Evolutionary conservation across 2,113 vertebrate genomes (phyloP).

Genomic region (Nipponia nippon): DNA sequence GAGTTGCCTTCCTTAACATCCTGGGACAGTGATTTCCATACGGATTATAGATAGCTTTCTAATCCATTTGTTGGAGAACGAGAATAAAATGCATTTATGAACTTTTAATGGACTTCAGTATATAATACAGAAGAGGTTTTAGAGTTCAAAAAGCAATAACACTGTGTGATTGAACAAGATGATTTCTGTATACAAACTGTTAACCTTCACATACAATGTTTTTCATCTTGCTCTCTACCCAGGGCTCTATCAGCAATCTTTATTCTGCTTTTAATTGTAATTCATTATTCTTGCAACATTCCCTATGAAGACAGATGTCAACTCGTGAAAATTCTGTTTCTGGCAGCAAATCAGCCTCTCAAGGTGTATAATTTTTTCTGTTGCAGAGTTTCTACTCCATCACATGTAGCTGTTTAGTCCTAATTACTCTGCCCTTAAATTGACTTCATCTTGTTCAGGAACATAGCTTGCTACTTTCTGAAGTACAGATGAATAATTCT

Average conservation of each 20-base stretch:
- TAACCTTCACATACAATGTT: neutral
- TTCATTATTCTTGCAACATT: neutral
- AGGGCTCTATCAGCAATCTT: neutral
- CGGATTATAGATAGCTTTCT: neutral
- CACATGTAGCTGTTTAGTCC: neutral
- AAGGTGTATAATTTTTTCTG: neutral
- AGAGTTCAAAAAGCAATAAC: neutral
- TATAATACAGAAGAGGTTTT: neutral
- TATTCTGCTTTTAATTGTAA: neutral
- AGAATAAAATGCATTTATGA: neutral
- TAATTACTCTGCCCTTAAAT: neutral
- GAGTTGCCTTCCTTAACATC: neutral
- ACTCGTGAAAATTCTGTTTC: neutral
- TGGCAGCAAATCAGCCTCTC: neutral
- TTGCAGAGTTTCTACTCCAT: neutral
- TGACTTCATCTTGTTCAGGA: neutral
- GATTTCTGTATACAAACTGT: neutral
- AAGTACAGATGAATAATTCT: neutral
- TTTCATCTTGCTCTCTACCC: neutral
- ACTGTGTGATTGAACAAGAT: neutral
- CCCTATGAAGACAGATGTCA: neutral
- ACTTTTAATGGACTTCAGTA: neutral
- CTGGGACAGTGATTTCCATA: neutral
- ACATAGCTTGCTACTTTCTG: neutral
- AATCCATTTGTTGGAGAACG: neutral